Evolutionary conservation across 1,140 invertebrate genomes (phyloP), one percentile per base, ranked within the genome.

Genomic region (Cepaea nemoralis): DNA sequence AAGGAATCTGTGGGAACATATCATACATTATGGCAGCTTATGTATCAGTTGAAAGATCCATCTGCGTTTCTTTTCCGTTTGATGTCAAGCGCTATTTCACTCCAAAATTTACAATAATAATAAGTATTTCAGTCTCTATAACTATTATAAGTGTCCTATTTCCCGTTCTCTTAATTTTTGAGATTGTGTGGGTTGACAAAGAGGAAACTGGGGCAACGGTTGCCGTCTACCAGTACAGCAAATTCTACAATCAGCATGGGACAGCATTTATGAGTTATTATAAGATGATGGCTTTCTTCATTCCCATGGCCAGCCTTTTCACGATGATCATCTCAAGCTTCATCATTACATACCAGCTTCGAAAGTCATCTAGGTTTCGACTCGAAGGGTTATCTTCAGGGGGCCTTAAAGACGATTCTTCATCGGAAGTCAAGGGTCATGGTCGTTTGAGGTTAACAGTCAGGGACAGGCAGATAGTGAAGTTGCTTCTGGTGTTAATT

Each of bases 21-120:
- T 50, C 74, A 27, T 76, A 76, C 74, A 27, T 59, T 3, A 8
- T 76, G 24, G 71, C 37, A 5, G 71, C 12, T n/a, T 74, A 74
- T 31, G 71, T 74, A 2, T 12, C 71, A 8, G 27, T 76, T 8
- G 74, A 76, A 45, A 8, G 74, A 50, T 76, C 27, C 31, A 16
- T 76, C 12, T 76, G 74, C 59, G 74, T 76, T 3, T 40, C 27
- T 19, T 31, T 76, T 76, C 74, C 74, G 10, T 59, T 76, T 40
- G n/a, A 50, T 5, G 48, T 76, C 12, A 76, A 35, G 27, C 48
- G 22, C 12, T 6, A 59, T 1, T 19, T 76, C 2, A 55, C 74
- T 14, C 45, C 74, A 63, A 59, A 5, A 19, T 16, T 27, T 14
- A 63, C 74, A 31, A 24, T 31, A 37, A 59, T 76, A 8, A 37